A percentile compares a stretch with the other conserved stretches of the same genome.
phyloP scores from a whole-genome alignment of 2,888 invertebrate species.

The Tipula helvola region DNA sequence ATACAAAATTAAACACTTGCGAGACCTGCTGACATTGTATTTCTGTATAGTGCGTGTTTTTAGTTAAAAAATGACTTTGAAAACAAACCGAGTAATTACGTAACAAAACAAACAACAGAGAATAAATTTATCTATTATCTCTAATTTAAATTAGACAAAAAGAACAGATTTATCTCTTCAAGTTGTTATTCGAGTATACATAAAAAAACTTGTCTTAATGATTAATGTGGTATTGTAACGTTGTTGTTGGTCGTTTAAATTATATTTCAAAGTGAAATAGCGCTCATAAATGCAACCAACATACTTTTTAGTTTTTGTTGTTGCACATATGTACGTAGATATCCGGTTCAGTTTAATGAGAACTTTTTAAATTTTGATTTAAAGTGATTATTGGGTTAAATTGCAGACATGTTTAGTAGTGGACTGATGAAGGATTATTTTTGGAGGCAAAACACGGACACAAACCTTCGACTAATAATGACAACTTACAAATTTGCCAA shows the following conservation, averaged over 20 bases:
- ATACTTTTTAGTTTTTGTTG: no score
- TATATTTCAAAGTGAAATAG: neutral
- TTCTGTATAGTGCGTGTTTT: neutral
- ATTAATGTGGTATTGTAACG: neutral
- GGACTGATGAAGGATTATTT: no score
- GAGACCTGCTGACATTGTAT: neutral
- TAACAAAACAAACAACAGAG: neutral
- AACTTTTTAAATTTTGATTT: no score
- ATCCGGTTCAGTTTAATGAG: no score
- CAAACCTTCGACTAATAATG: no score
- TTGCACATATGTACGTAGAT: no score
- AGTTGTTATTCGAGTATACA: neutral
- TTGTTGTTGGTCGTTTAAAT: neutral
- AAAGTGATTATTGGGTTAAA: no score
- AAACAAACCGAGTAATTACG: neutral
- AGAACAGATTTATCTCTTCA: neutral
- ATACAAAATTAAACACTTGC: neutral
- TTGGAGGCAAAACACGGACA: no score
- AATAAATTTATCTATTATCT: neutral
- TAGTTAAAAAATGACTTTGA: neutral
- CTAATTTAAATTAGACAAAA: neutral
- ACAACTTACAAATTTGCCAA: no score
- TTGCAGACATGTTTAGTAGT: no score
- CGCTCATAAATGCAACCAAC: no score
- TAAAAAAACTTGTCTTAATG: neutral